phyloP scores from a whole-genome alignment of 1,140 invertebrate species.

The Polypedilum vanderplanki region DNA sequence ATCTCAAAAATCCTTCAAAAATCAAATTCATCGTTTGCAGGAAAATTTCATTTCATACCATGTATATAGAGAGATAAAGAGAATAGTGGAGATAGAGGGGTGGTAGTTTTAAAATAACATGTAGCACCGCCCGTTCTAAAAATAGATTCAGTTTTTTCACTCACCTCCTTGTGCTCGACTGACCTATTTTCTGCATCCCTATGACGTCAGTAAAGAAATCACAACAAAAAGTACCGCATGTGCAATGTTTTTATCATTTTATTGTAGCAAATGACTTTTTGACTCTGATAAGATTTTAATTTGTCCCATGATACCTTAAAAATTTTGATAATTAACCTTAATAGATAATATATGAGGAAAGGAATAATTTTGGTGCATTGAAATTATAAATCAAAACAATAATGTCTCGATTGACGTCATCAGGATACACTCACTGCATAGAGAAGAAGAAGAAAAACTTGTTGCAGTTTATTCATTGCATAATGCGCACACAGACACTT shows the following conservation, averaged over 20 bases:
- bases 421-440: not conserved
- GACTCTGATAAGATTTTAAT: not conserved
- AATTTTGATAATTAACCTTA: not conserved
- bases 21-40: too few relatives aligned
- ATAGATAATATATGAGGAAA: not conserved
- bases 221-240: not conserved
- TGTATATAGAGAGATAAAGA: not conserved
- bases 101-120: not conserved
- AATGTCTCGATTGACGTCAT: constrained; percentile 24
- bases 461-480: constrained; percentile 20
- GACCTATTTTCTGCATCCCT: not conserved
- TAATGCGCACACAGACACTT: constrained; percentile 11
- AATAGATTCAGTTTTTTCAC: not conserved
- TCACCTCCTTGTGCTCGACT: constrained; percentile 16
- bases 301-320: not conserved
- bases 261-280: not conserved
- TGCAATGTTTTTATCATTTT: not conserved
- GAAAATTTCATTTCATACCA: not conserved
- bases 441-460: not conserved
- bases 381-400: not conserved
- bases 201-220: constrained; percentile 5
- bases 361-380: not conserved
- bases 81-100: not conserved
- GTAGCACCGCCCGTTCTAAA: not conserved
- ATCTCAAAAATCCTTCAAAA: too few relatives aligned